Percentiles rank a stretch among this genome's conserved stretches.
Evolutionary conservation across 1,140 invertebrate species (phyloP).

Genomic region (Danaus melanippus): DNA sequence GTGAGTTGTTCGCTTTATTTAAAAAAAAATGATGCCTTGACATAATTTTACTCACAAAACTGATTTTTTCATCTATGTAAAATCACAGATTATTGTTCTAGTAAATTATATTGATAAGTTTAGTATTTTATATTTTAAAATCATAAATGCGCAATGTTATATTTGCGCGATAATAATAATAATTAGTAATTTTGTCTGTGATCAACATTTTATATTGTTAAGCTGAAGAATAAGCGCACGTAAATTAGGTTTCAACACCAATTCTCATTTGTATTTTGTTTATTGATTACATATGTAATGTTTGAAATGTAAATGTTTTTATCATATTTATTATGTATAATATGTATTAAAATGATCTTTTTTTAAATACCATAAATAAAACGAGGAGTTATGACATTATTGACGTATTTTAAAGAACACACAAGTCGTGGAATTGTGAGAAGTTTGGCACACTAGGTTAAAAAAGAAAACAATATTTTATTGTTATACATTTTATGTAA

Average conservation of each 20-base stretch:
- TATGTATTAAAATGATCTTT: too few relatives aligned
- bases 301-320: neutral
- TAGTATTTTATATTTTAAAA: constrained; percentile 67
- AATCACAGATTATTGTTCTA: constrained; percentile 53
- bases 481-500: too few relatives aligned
- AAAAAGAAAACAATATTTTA: too few relatives aligned
- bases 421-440: too few relatives aligned
- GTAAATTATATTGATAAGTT: constrained; percentile 57
- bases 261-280: constrained; percentile 1
- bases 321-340: too few relatives aligned
- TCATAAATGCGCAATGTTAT: constrained; percentile 50
- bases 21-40: constrained; percentile 58
- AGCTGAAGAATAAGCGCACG: constrained; percentile 58
- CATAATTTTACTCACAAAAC: constrained; percentile 53
- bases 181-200: constrained; percentile 69
- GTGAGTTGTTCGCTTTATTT: constrained; percentile 46
- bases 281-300: neutral
- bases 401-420: too few relatives aligned
- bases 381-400: too few relatives aligned
- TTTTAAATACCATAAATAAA: too few relatives aligned
- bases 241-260: constrained; percentile 22
- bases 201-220: constrained; percentile 71
- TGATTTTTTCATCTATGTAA: constrained; percentile 59
- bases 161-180: constrained; percentile 49
- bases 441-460: too few relatives aligned